phyloP scores from a whole-genome alignment of 2,888 invertebrate genomes.

The Mythimna impura region DNA sequence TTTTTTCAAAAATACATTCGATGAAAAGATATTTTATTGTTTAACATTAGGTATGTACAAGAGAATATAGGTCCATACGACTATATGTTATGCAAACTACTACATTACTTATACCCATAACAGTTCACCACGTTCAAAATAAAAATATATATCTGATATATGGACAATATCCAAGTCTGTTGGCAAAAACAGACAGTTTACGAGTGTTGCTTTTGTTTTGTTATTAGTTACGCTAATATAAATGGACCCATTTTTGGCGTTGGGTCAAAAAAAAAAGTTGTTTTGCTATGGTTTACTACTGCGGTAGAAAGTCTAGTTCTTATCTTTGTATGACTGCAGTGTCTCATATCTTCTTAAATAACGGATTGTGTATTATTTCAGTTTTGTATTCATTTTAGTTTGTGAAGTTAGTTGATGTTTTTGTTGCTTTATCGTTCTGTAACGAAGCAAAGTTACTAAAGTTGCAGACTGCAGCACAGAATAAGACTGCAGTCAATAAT shows the following conservation, averaged over 20 bases:
- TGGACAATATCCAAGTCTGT: slow-evolving; percentile 60
- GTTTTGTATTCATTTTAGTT: background rate
- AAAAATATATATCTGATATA: slow-evolving; percentile 40
- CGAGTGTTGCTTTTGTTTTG: slow-evolving; percentile 47
- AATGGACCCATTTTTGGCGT: slow-evolving; percentile 45
- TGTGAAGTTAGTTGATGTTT: slow-evolving; percentile 17
- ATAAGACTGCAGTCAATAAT: slow-evolving; percentile 23
- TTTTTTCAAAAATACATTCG: background rate
- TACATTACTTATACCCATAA: slow-evolving; percentile 24
- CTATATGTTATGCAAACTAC: slow-evolving; percentile 27
- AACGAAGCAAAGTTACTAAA: slow-evolving; percentile 45
- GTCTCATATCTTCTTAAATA: background rate
- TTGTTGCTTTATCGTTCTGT: slow-evolving; percentile 7
- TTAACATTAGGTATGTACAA: background rate
- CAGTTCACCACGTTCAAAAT: slow-evolving; percentile 41
- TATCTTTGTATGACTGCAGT: slow-evolving; percentile 18
- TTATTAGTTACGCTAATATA: slow-evolving; percentile 49
- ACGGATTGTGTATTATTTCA: background rate
- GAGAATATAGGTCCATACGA: slow-evolving; percentile 14
- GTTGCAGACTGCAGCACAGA: slow-evolving; percentile 16
- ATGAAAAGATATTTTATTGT: background rate
- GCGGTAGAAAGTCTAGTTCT: slow-evolving; percentile 2
- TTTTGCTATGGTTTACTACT: slow-evolving; percentile 35
- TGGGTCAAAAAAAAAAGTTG: slow-evolving; percentile 42
- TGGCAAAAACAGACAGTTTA: slow-evolving; percentile 59